Base-by-base conservation (phyloP, 2,888 invertebrate genomes). In the Cenopis cana region DNA sequence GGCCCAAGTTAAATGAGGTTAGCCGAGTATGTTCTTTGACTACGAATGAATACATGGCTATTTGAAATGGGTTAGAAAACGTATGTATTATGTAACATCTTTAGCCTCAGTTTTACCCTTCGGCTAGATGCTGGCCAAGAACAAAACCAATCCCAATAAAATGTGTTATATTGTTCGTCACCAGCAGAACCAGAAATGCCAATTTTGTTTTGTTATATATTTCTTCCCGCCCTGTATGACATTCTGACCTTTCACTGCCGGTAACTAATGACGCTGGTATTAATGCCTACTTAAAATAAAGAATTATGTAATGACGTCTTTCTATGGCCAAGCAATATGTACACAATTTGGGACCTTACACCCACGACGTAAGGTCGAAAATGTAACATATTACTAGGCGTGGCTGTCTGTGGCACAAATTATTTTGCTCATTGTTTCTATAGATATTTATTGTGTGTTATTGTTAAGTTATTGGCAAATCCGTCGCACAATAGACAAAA, bases 281-380 rank as follows among this genome's bases (percentile, higher is more conserved):
- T 50, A 38, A n/a, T 36, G 38, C 64, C 36, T 54, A 64, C 38
- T 50, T 50, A 52, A 62, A 54, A 50, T 49, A 2, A 36, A 20
- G 17, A 50, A 54, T 38, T 64, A 54, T 64, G 64, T 64, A 64
- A 54, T 54, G 64, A 24, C 64, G 64, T 64, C 24, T 64, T 64
- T 12, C 1, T 54, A 18, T 17, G 14, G 20, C 52, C 64, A 20
- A 18, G 12, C 36, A 50, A 18, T 20, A 5, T 52, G 52, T 36
- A 62, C 52, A 36, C 20, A 38, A 64, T 54, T 38, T 54, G 10
- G 20, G 20, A 54, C 54, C 24, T 20, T 54, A 52, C 2, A 2
- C 10, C n/a, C 0, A 11, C 3, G 24, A 64, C 0, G 2, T 38
- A 52, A 64, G 8, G 20, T 52, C 14, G 3, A 36, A n/a, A 24